Evolutionary conservation across 1,140 invertebrate genomes (phyloP), one percentile per base, ranked within the genome.

Genomic region (Lethocerus indicus): DNA sequence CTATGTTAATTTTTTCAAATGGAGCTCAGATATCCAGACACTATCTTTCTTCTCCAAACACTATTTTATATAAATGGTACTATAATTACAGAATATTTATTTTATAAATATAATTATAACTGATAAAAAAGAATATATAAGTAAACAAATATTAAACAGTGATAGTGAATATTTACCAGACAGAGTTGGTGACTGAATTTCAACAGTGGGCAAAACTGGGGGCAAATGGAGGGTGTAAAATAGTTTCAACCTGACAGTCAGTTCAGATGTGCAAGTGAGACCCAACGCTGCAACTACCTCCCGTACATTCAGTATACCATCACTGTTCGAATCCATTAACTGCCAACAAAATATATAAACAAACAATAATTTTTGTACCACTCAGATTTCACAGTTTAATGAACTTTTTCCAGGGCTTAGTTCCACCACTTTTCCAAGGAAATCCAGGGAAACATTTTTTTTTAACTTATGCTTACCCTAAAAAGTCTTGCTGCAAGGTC

Each of bases 141-240:
- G 7, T 3, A 1, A 46, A 16, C n/a, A 7, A 2, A 20, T 13
- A 49, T 41, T 16, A 20, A 41, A 20, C 39, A 7, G 25, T 45
- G 23, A 45, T n/a, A n/a, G n/a, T n/a, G n/a, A n/a, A n/a, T n/a
- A 27, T 49, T 39, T 36, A 64, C 61, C 59, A 47, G 67, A 67
- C 58, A 64, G 64, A 3, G 60, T 63, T 21, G 78, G 70, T 4
- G 75, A 75, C 56, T 79, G 73, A 28, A 87, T 72, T 55, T 88
- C 83, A 1, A 69, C 69, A 43, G 76, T 70, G 14, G 75, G 70
- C 3, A 91, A 67, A 40, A 93, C 68, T 4, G 90, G 88, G 25
- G 90, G 85, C 56, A 94, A 74, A 70, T 97, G 92, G 5, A 94
- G 68, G 46, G 79, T 79, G 57, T 87, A 94, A 16, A 96, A 67